phyloP scores from a whole-genome alignment of 2,888 invertebrate species.

The Cephus pygmeus region DNA sequence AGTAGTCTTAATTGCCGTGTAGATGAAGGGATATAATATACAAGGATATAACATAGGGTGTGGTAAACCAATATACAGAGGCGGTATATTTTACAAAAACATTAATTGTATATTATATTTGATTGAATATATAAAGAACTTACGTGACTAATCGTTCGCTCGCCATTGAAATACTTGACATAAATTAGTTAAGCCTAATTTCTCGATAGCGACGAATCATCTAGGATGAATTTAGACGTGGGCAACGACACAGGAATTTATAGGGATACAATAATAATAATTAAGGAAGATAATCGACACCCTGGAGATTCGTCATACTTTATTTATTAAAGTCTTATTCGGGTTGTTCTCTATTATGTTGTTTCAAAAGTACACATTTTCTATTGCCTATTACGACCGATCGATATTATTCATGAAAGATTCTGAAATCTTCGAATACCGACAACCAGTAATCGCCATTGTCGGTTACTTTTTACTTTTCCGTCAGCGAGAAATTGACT shows the following conservation, averaged over 20 bases:
- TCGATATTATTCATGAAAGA: background rate
- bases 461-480: background rate
- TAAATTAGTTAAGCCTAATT: conserved; percentile 53
- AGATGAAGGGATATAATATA: background rate
- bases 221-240: conserved; percentile 20
- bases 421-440: background rate
- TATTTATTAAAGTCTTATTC: conserved; percentile 17
- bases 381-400: background rate
- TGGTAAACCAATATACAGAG: background rate
- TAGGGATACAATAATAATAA: conserved; percentile 20
- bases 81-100: conserved; percentile 49
- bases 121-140: conserved; percentile 53
- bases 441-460: background rate
- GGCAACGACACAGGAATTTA: background rate
- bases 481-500: background rate
- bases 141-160: conserved; percentile 38
- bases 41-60: background rate
- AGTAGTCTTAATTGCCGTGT: background rate
- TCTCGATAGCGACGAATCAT: conserved; percentile 33
- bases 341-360: background rate
- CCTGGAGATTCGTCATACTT: conserved; percentile 2
- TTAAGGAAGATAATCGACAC: conserved; percentile 14
- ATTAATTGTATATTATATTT: conserved; percentile 59
- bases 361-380: background rate
- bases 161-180: conserved; percentile 45